Evolutionary conservation across 2,113 vertebrate species (phyloP).

Genomic region (Odontophorus gujanensis): DNA sequence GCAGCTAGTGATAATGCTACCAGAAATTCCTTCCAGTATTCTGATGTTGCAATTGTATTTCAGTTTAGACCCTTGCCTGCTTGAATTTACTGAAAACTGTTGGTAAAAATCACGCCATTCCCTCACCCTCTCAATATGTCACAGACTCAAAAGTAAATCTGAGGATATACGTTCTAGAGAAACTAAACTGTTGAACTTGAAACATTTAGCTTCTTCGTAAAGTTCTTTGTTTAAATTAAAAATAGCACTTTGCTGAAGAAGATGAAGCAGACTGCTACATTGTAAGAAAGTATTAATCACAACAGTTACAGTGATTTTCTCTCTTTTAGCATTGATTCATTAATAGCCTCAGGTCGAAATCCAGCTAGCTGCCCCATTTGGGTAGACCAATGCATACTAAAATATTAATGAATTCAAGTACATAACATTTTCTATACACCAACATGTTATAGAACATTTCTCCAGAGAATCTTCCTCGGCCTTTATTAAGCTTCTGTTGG

Average conservation of each 20-base stretch:
- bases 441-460: not conserved
- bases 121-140: not conserved
- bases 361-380: not conserved
- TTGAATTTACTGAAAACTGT: constrained; percentile 32
- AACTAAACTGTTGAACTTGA: constrained; percentile 36
- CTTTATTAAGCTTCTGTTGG: not conserved
- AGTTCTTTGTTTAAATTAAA: constrained; percentile 46
- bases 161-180: not conserved
- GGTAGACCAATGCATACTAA: not conserved
- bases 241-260: constrained; percentile 13
- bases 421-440: not conserved
- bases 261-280: not conserved
- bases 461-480: not conserved
- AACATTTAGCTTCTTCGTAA: constrained; percentile 18
- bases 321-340: not conserved
- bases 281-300: constrained; percentile 20
- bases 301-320: constrained; percentile 4
- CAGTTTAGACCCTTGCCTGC: not conserved
- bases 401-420: not conserved
- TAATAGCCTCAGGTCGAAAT: not conserved
- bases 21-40: not conserved
- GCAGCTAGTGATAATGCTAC: not conserved
- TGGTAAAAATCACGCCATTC: constrained; percentile 5
- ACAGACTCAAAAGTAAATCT: constrained; percentile 24
- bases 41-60: not conserved